Evolutionary conservation across 1,140 invertebrate species (phyloP), one percentile per base, ranked within the genome.

Genomic region (Aleiodes sp.): DNA sequence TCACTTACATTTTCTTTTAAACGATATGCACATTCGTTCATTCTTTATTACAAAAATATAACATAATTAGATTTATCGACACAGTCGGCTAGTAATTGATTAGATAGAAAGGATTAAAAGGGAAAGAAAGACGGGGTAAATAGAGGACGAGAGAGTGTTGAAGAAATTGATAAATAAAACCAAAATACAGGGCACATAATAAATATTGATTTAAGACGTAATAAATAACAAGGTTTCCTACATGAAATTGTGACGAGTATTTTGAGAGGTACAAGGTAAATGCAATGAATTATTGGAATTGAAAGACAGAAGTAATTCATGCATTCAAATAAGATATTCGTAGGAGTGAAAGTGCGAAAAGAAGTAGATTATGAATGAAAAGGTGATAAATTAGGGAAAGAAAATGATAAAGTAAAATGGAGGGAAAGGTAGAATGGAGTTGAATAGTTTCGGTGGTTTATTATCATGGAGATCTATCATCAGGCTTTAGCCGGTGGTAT

Each of bases 401-500:
- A 59, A 2, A 26, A 2, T 37, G 2, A 21, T 6, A 9, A 28
- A 41, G 37, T 19, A 60, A 46, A 46, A 66, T 37, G 14, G 62
- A 71, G 56, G 39, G 57, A 70, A 24, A 68, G 67, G 52, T 70
- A 57, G 57, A 68, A 29, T 41, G 35, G 63, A 66, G 74, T 59
- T 62, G 41, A 71, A 76, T 77, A 75, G 3, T 12, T 67, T 41
- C 24, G 43, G 31, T 29, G 19, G 41, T 57, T 33, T 65, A 14
- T 59, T 16, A 8, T 59, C 28, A 31, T 59, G 26, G 28, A 59
- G 73, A 63, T 73, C 19, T 62, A 33, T n/a, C n/a, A n/a, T n/a
- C n/a, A n/a, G n/a, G 70, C 74, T 74, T 59, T 77, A 66, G 75
- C 69, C 65, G 73, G 72, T 24, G 82, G 91, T 78, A 90, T 90